phyloP scores from a whole-genome alignment of 2,888 invertebrate genomes.

The Ophioninae sp. region DNA sequence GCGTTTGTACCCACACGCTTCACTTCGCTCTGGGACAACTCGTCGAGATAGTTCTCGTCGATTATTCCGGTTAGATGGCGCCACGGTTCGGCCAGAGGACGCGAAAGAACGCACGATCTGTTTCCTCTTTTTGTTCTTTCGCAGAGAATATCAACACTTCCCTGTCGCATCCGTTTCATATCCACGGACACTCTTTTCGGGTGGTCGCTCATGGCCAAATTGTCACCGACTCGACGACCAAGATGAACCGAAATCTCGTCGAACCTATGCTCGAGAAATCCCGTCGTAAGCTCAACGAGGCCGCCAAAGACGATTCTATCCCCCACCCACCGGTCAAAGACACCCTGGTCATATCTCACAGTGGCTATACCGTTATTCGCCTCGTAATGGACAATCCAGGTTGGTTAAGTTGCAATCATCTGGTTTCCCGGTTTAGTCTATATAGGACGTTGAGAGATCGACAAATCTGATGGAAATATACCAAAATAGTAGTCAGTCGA shows the following conservation, averaged over 20 bases:
- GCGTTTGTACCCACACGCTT: slow-evolving; percentile 28
- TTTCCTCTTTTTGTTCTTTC: background rate
- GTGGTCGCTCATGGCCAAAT: slow-evolving; percentile 24
- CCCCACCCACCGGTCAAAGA: slow-evolving; percentile 22
- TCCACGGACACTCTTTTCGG: slow-evolving; percentile 37
- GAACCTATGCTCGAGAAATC: background rate
- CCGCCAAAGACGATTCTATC: background rate
- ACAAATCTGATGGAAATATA: too few species aligned
- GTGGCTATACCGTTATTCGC: slow-evolving; percentile 35
- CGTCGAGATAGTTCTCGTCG: slow-evolving; percentile 37
- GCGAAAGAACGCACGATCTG: background rate
- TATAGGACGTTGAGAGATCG: background rate
- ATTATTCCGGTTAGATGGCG: slow-evolving; percentile 22
- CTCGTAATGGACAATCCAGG: slow-evolving; percentile 42
- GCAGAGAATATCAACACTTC: slow-evolving; percentile 15
- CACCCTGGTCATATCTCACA: slow-evolving; percentile 38
- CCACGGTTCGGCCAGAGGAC: background rate
- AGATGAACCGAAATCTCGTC: background rate
- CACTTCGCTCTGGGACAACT: slow-evolving; percentile 8
- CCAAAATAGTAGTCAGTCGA: too few species aligned
- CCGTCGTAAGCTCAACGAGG: background rate
- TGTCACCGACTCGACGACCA: background rate
- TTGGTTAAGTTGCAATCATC: background rate
- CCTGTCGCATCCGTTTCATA: slow-evolving; percentile 42
- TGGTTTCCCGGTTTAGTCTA: background rate